Evolutionary conservation across 2,888 invertebrate genomes (phyloP).

Genomic region (Agapostemon virescens): DNA sequence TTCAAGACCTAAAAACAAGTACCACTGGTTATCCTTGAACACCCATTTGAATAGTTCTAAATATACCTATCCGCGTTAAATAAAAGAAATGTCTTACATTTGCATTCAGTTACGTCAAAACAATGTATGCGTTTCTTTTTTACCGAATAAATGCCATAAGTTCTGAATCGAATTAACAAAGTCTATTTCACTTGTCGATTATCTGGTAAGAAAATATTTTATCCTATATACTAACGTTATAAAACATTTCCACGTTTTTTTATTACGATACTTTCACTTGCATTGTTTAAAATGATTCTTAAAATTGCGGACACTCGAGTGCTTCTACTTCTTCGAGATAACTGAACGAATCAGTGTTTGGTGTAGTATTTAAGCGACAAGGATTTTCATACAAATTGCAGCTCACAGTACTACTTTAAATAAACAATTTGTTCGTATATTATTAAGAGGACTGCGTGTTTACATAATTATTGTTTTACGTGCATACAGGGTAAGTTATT

Average conservation of each 20-base stretch:
- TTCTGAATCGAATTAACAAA: not conserved
- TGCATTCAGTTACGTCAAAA: not conserved
- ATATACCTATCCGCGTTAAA: not conserved
- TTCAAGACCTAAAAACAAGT: not conserved
- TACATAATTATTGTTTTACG: too few species aligned
- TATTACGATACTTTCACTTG: too few species aligned
- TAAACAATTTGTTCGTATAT: not conserved
- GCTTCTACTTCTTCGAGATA: too few species aligned
- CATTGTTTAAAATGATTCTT: too few species aligned
- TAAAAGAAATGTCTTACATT: not conserved
- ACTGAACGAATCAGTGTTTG: too few species aligned
- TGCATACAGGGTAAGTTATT: too few species aligned
- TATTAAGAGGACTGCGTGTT: not conserved
- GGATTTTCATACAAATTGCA: not conserved
- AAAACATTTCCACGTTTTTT: not conserved
- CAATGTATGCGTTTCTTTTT: not conserved
- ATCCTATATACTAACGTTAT: not conserved
- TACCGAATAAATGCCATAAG: not conserved
- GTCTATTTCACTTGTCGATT: not conserved
- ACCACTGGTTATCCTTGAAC: slow-evolving; percentile 1
- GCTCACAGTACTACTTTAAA: not conserved
- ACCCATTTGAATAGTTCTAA: not conserved
- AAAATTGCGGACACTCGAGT: not conserved
- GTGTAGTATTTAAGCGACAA: not conserved
- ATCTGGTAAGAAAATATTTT: not conserved